phyloP scores from a whole-genome alignment of 2,797 vertebrate genomes.

The Rhyacichthys aspro region DNA sequence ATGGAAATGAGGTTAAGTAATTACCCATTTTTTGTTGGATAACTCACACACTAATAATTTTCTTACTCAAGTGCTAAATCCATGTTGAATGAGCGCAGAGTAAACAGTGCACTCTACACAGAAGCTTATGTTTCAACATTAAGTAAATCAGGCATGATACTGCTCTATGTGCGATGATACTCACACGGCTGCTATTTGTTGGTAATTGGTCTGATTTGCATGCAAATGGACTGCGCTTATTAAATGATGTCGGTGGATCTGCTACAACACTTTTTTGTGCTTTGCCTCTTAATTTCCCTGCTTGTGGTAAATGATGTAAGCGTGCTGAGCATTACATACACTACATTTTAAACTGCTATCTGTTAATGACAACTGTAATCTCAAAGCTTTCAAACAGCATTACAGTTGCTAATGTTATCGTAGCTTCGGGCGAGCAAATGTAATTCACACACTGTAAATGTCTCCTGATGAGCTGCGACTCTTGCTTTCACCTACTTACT shows the following conservation, averaged over 20 bases:
- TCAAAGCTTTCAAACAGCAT: conserved; percentile 22
- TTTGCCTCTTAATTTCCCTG: conserved; percentile 20
- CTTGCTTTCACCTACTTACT: conserved; percentile 46
- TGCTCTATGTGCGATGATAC: conserved; percentile 62
- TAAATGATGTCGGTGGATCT: conserved; percentile 61
- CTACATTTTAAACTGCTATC: conserved; percentile 4
- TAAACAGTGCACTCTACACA: conserved; percentile 34
- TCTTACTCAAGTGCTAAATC: conserved; percentile 47
- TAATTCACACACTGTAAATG: conserved; percentile 9
- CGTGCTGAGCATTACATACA: conserved; percentile 6
- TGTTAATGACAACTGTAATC: conserved; percentile 13
- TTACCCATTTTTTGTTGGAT: conserved; percentile 43
- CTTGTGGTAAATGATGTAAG: conserved; percentile 14
- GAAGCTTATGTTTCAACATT: conserved; percentile 66
- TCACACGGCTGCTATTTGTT: conserved; percentile 62
- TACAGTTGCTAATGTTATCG: conserved; percentile 7
- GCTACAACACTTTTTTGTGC: conserved; percentile 25
- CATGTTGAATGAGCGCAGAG: conserved; percentile 43
- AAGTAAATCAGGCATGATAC: conserved; percentile 69
- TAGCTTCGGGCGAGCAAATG: conserved; percentile 4
- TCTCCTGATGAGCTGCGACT: conserved; percentile 34
- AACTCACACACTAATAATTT: conserved; percentile 44
- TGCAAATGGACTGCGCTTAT: conserved; percentile 65
- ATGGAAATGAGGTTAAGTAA: conserved; percentile 36
- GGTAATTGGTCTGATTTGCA: conserved; percentile 73